phyloP scores from a whole-genome alignment of 2,888 invertebrate species.

The Coelinius sp. region DNA sequence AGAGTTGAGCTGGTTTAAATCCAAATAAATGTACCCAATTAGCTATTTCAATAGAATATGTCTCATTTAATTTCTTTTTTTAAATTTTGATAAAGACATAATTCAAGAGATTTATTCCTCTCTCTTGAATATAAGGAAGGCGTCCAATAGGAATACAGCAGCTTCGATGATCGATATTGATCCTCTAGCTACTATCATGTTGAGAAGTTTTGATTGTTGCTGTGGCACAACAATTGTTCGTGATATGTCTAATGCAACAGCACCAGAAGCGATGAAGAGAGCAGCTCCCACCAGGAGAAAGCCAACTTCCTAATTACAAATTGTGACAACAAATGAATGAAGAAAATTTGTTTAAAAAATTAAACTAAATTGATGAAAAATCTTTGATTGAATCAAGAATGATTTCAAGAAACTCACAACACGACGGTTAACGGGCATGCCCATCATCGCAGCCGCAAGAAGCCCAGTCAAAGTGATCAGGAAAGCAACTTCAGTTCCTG shows the following conservation, averaged over 20 bases:
- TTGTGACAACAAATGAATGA: too few species aligned
- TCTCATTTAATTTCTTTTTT: neutral
- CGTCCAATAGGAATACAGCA: slow-evolving; percentile 81
- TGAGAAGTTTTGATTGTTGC: neutral
- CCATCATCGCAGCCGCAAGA: slow-evolving; percentile 81
- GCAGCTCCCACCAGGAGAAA: slow-evolving; percentile 82
- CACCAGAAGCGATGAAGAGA: slow-evolving; percentile 81
- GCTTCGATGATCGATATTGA: slow-evolving; percentile 84
- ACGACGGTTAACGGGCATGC: slow-evolving; percentile 81
- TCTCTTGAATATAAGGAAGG: slow-evolving; percentile 82
- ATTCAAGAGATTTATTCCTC: slow-evolving; percentile 70
- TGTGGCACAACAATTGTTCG: slow-evolving; percentile 28
- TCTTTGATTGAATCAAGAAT: too few species aligned
- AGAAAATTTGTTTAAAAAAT: neutral
- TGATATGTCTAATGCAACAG: slow-evolving; percentile 78
- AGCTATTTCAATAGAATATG: too few species aligned
- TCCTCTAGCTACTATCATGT: slow-evolving; percentile 76
- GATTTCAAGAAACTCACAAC: slow-evolving; percentile 68
- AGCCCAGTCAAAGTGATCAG: slow-evolving; percentile 81
- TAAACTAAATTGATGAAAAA: too few species aligned
- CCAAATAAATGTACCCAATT: too few species aligned
- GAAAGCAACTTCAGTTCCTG: slow-evolving; percentile 83
- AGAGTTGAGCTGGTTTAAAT: too few species aligned
- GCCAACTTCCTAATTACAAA: slow-evolving; percentile 82
- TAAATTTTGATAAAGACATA: too few species aligned